Evolutionary conservation across 1,140 invertebrate species (phyloP), one percentile per base, ranked within the genome.

Genomic region (Nasonia giraulti): DNA sequence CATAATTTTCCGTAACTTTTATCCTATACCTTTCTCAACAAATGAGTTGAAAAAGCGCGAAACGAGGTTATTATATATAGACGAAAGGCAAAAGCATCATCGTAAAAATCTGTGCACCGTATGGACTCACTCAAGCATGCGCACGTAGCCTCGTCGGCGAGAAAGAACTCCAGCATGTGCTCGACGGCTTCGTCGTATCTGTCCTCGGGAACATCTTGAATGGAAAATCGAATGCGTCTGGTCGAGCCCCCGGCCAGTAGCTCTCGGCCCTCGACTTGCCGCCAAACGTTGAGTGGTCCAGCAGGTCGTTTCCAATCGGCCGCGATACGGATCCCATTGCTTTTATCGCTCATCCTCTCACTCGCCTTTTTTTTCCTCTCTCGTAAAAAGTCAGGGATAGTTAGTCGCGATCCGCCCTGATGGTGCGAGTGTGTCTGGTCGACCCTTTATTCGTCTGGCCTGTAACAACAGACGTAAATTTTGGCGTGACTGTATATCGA

Each of bases 201-300:
- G 50, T 82, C 62, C 20, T 82, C 62, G 0, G 91, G 91, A 79
- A 92, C 87, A 55, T 93, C 92, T 85, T 92, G 91, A 83, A 93
- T 90, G 4, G 84, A 83, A 81, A 91, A 90, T 83, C 87, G 88
- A 8, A 88, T 44, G 5, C 71, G 75, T n/a, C 40, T 82, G 1
- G 73, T 79, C 4, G n/a, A 20, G 2, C 83, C 8, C 0, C 86
- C 69, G 1, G 8, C 14, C 1, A 55, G 14, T 8, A 17, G 47
- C 17, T 81, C 87, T 2, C 79, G 12, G 2, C 47, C 66, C 6
- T 88, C 86, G 0, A 89, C 6, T 0, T 82, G 50, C 33, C 69
- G 82, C 88, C 87, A 89, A 73, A 89, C 76, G 85, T 88, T 88
- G 27, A 88, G 79, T 23, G 89, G 89, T 1, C 87, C 88, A 0